phyloP scores from a whole-genome alignment of 2,888 invertebrate species.

The Chloromyia formosa region DNA sequence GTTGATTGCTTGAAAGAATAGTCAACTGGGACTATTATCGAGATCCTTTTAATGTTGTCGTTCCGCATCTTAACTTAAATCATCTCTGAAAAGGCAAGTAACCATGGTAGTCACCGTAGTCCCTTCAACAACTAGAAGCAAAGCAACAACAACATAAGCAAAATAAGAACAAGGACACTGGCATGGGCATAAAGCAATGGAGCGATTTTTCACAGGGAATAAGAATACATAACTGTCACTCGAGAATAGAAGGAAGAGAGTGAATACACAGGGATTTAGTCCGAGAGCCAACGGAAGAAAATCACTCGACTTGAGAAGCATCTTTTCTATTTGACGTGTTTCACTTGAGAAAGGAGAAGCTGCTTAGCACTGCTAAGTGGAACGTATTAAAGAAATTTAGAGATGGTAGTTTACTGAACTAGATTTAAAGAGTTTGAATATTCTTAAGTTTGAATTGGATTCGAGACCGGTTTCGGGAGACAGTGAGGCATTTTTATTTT shows the following conservation, averaged over 20 bases:
- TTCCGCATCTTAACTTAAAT: slow-evolving; percentile 9
- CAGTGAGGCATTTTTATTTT: too few species aligned
- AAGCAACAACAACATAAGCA: neutral
- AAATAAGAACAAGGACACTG: neutral
- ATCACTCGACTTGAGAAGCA: neutral
- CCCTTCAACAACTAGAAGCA: neutral
- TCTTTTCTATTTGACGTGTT: neutral
- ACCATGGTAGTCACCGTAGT: slow-evolving; percentile 6
- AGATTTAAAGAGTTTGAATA: too few species aligned
- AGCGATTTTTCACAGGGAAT: slow-evolving; percentile 37
- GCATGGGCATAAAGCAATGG: slow-evolving; percentile 25
- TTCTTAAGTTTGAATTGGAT: too few species aligned
- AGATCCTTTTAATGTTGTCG: slow-evolving; percentile 11
- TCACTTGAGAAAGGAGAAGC: neutral
- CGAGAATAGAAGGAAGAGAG: neutral
- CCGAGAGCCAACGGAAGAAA: neutral
- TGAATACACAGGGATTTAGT: too few species aligned
- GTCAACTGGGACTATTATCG: neutral
- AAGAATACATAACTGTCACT: slow-evolving; percentile 35
- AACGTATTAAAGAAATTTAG: neutral
- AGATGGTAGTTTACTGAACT: neutral
- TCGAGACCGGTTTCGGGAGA: too few species aligned
- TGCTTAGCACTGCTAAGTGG: neutral
- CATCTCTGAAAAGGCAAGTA: neutral
- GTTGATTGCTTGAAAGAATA: slow-evolving; percentile 7